Evolutionary conservation across 2,797 vertebrate species (phyloP).

Genomic region (Macroramphosus scolopax): DNA sequence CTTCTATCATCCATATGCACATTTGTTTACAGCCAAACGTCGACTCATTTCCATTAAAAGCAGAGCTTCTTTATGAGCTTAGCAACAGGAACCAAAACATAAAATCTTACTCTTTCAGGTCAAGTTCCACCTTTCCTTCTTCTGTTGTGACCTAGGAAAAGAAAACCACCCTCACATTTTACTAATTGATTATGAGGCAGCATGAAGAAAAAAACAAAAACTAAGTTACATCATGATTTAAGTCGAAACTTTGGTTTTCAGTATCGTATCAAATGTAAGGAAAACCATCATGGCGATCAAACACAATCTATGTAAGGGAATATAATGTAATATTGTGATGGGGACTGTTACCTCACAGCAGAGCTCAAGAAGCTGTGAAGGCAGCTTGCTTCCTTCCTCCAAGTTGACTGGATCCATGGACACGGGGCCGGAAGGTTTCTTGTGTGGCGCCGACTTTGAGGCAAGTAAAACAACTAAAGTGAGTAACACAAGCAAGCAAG

Average conservation of each 20-base stretch:
- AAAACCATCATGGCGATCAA: too few relatives aligned
- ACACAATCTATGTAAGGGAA: too few relatives aligned
- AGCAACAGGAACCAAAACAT: background rate
- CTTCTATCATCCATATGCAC: background rate
- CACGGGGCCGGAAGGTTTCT: slow-evolving; percentile 77
- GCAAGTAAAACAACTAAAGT: slow-evolving; percentile 4
- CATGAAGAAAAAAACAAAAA: too few relatives aligned
- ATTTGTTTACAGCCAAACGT: background rate
- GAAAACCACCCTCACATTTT: background rate
- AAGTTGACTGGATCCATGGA: slow-evolving; percentile 75
- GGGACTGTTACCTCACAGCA: slow-evolving; percentile 74
- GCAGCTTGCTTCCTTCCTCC: slow-evolving; percentile 46
- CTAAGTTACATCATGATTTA: too few relatives aligned
- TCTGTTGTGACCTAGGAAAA: slow-evolving; percentile 38
- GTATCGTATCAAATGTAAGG: too few relatives aligned
- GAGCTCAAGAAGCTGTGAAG: slow-evolving; percentile 70
- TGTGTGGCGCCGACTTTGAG: slow-evolving; percentile 3
- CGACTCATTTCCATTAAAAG: background rate
- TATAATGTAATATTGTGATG: background rate
- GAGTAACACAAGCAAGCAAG: background rate
- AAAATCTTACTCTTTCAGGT: slow-evolving; percentile 63
- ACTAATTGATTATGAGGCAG: too few relatives aligned
- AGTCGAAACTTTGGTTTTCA: too few relatives aligned
- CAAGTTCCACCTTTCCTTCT: slow-evolving; percentile 22
- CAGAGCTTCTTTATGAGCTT: background rate